phyloP scores from a whole-genome alignment of 1,140 invertebrate genomes.

The Leucophenga varia region DNA sequence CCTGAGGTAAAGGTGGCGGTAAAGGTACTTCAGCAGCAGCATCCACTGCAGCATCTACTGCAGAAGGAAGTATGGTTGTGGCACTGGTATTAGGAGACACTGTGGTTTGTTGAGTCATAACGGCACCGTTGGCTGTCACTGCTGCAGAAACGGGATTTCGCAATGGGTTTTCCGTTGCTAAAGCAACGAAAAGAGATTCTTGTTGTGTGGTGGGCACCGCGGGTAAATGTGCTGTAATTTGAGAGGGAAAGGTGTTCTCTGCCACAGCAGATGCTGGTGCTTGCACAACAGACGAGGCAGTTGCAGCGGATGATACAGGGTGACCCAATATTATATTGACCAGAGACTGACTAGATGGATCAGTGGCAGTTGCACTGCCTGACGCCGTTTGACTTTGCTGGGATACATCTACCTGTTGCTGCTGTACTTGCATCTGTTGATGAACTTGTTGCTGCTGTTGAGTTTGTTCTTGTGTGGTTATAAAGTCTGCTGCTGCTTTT shows the following conservation, averaged over 20 bases:
- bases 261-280: constrained; percentile 20
- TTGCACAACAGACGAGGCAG: constrained; percentile 19
- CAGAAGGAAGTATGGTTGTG: constrained; percentile 35
- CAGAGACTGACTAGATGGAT: no score
- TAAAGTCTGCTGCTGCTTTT: constrained; percentile 66
- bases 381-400: constrained; percentile 11
- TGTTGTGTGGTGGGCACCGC: constrained; percentile 44
- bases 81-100: constrained; percentile 29
- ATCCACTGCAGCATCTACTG: constrained; percentile 37
- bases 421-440: constrained; percentile 13
- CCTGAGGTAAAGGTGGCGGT: constrained; percentile 64
- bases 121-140: constrained; percentile 47
- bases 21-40: constrained; percentile 40
- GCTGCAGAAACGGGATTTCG: constrained; percentile 51
- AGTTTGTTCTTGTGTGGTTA: constrained; percentile 59
- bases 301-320: constrained; percentile 12
- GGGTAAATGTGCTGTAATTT: constrained; percentile 20
- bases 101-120: constrained; percentile 48
- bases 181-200: constrained; percentile 53
- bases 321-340: constrained; percentile 19
- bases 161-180: constrained; percentile 48
- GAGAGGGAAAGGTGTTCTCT: constrained; percentile 25
- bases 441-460: constrained; percentile 40
- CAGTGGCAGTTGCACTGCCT: constrained; percentile 11
- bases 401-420: constrained; percentile 10